Base-by-base conservation (phyloP, 2,888 invertebrate genomes). In the Sarcophaga subvicina region DNA sequence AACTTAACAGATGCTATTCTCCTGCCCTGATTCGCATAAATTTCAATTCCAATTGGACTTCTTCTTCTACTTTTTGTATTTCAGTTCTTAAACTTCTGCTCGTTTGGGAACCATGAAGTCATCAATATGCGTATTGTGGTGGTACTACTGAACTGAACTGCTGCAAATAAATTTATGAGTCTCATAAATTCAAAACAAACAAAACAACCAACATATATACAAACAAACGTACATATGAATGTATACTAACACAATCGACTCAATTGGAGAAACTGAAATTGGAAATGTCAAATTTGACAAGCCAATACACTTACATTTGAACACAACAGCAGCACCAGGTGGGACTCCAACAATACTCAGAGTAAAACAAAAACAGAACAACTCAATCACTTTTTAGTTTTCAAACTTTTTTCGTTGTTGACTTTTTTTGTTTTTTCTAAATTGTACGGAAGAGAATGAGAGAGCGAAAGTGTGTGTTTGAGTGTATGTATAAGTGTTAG, bases 221-320 rank as follows among this genome's bases (percentile, higher is more conserved):
- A 78, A 78, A 49, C 22, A 63, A 20, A 49, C 8, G 2, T 1
- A 59, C 47, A 47, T 4, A 49, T 12, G 8, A 1, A 59, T 10
- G 22, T 22, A 22, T 22, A 22, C 1, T 1, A 22, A 5, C 14
- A 54, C 0, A 62, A 37, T 25, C 20, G 20, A 25, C 20, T 71
- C 25, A 54, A 45, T 64, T 54, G 54, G 54, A 54, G 54, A 12
- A 54, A 54, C 54, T 54, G 54, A 54, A 71, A 83, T 66, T 71
- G 60, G 77, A 77, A 72, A 71, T 80, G 60, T 78, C 77, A 62
- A 78, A 80, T 78, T 71, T 84, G 75, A 70, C 75, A 84, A 70
- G 63, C 72, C 77, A 63, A 60, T 20, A 59, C 22, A 62, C 17
- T 17, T 4, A 20, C 62, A 20, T 62, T 20, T 62, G 17, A 10